Base-by-base conservation (phyloP, 2,113 vertebrate genomes). In the Thryonomys swinderianus region DNA sequence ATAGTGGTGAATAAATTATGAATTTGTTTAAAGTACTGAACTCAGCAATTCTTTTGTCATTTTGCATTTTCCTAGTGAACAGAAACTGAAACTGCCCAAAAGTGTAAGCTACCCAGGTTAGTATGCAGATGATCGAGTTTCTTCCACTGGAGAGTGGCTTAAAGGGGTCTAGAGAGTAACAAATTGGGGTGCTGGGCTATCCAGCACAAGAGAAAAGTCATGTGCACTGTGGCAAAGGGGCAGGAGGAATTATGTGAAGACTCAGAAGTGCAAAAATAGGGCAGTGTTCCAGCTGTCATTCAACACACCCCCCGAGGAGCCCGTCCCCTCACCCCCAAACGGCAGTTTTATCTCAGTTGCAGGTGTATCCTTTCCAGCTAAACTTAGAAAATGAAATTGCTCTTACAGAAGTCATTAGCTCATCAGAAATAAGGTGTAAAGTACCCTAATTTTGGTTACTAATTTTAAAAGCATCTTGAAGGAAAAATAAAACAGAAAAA, bases 311-410 rank as follows among this genome's bases (percentile, higher is more conserved):
- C 13, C n/a, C n/a, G 13, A 87, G 74, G 57, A 2, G 48, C 57
- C 55, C 40, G 27, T 81, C 42, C 6, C 73, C 57, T 84, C 45
- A 40, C 21, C 59, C 53, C 61, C 3, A 13, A 59, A 59, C 4
- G 21, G 17, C 73, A 61, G n/a, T 83, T 96, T 67, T 51, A 64
- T 73, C 32, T 93, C 67, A 80, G 66, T 57, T 74, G 94, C 97
- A 97, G 97, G 95, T 97, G 95, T 92, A 95, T 96, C 93, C 95
- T 95, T 85, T 79, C 83, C 45, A 74, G 79, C 62, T 88, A 88
- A 71, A 73, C 61, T 96, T 96, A 97, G 92, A 88, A 93, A 92
- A 21, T 67, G 59, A 96, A 93, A 79, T 66, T 7, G 40, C 25
- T 79, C 30, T 23, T 48, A 79, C 59, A 27, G 93, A 82, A 95